Conservation (phyloP, 2,888 invertebrate species). For the Xanthorhoe spadicearia region DNA sequence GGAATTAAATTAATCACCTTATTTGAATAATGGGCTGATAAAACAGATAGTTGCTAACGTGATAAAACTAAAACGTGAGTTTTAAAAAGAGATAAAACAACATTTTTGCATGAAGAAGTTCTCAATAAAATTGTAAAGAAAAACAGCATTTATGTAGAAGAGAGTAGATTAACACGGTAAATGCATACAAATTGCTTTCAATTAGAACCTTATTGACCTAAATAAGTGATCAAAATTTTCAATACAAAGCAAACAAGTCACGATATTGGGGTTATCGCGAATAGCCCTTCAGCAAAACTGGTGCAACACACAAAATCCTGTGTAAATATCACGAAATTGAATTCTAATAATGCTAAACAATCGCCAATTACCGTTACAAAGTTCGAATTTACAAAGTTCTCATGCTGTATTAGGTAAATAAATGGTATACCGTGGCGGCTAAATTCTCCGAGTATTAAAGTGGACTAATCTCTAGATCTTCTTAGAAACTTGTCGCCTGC, state of each 20-base stretch:
- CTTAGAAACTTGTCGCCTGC: conserved; percentile 70
- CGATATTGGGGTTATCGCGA: conserved; percentile 32
- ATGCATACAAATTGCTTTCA: not conserved
- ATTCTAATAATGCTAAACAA: conserved; percentile 65
- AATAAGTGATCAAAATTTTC: conserved; percentile 1
- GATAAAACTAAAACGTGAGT: conserved; percentile 9
- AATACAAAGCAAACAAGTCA: conserved; percentile 22
- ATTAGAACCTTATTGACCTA: conserved; percentile 1
- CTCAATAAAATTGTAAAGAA: not conserved
- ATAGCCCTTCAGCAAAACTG: conserved; percentile 33
- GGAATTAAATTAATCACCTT: conserved; percentile 40
- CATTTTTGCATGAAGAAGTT: not conserved
- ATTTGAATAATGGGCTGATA: conserved; percentile 32
- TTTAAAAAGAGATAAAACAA: not conserved
- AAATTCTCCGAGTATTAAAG: conserved; percentile 56
- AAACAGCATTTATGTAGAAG: not conserved
- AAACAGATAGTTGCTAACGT: conserved; percentile 16
- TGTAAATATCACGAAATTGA: conserved; percentile 62
- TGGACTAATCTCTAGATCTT: conserved; percentile 70
- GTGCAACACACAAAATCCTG: conserved; percentile 36
- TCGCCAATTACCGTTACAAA: conserved; percentile 68
- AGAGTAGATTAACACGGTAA: not conserved
- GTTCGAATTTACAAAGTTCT: conserved; percentile 63
- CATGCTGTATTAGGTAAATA: conserved; percentile 68
- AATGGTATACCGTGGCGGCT: conserved; percentile 49